Evolutionary conservation across 2,797 vertebrate species (phyloP).

Genomic region (Enteromius radiatus): DNA sequence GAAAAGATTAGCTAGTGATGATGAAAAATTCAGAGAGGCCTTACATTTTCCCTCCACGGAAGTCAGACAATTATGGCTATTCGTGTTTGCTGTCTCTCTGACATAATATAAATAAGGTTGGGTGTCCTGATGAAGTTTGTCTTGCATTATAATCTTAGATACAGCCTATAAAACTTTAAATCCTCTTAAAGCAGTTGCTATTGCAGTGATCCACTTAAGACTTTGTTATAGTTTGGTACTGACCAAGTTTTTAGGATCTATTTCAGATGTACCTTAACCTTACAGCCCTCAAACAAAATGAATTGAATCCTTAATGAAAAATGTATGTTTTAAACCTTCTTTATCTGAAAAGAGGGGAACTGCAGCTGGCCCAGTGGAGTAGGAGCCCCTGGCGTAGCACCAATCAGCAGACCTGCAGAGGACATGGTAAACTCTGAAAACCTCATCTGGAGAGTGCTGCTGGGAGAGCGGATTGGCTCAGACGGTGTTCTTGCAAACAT

Average conservation of each 20-base stretch:
- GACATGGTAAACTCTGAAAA: conserved; percentile 81
- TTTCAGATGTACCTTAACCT: not conserved
- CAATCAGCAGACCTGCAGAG: conserved; percentile 72
- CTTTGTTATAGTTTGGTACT: not conserved
- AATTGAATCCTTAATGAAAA: not conserved
- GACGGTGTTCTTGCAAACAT: conserved; percentile 84
- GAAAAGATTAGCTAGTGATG: conserved; percentile 62
- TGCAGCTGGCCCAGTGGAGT: conserved; percentile 77
- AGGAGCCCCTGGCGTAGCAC: conserved; percentile 72
- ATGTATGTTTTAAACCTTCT: not conserved
- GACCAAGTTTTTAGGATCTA: not conserved
- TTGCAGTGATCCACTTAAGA: not conserved
- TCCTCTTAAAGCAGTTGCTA: not conserved
- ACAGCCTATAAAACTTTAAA: not conserved
- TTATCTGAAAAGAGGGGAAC: conserved; percentile 77
- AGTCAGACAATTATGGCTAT: conserved; percentile 62
- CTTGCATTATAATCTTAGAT: not conserved
- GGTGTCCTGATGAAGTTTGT: conserved; percentile 37
- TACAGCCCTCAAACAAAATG: not conserved
- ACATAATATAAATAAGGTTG: conserved; percentile 45
- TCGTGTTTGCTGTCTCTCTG: conserved; percentile 52
- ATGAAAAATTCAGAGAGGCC: conserved; percentile 73
- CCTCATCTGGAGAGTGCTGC: conserved; percentile 85
- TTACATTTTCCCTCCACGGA: conserved; percentile 60
- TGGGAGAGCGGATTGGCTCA: conserved; percentile 72